These are phyloP conservation scores for Anastrepha obliqua DNA, from an alignment of 1,140 invertebrate genomes.

Conservation along the genomic window DNA sequence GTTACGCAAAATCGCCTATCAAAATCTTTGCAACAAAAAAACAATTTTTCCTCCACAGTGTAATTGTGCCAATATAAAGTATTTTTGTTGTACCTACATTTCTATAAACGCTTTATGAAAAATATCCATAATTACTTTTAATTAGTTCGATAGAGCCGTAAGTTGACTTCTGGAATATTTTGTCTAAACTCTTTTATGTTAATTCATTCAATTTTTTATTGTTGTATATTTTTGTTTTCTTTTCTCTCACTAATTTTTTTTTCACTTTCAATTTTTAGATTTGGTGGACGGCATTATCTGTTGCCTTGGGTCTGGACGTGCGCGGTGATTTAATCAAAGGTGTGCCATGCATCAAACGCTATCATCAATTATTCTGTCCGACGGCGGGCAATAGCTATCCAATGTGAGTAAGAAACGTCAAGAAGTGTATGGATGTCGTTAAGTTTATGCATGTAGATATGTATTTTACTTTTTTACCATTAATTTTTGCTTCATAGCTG, in stretches of 20 bases:
- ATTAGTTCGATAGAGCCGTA: no score
- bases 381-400: slow-evolving; percentile 92
- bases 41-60: no score
- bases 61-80: no score
- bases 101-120: no score
- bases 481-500: neutral
- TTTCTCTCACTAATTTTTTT: slow-evolving; percentile 14
- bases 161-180: neutral
- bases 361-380: slow-evolving; percentile 92
- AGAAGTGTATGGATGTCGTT: neutral
- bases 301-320: slow-evolving; percentile 88
- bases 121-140: no score
- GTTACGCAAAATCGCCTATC: no score
- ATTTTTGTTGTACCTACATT: no score
- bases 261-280: slow-evolving; percentile 79
- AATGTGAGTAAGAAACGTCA: slow-evolving; percentile 81
- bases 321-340: slow-evolving; percentile 89
- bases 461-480: neutral
- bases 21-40: no score
- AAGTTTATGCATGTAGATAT: neutral
- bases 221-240: slow-evolving; percentile 25
- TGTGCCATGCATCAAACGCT: slow-evolving; percentile 89
- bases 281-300: slow-evolving; percentile 89
- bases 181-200: neutral
- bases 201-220: neutral